phyloP scores from a whole-genome alignment of 2,888 invertebrate species.

The Polymixis flavicincta region DNA sequence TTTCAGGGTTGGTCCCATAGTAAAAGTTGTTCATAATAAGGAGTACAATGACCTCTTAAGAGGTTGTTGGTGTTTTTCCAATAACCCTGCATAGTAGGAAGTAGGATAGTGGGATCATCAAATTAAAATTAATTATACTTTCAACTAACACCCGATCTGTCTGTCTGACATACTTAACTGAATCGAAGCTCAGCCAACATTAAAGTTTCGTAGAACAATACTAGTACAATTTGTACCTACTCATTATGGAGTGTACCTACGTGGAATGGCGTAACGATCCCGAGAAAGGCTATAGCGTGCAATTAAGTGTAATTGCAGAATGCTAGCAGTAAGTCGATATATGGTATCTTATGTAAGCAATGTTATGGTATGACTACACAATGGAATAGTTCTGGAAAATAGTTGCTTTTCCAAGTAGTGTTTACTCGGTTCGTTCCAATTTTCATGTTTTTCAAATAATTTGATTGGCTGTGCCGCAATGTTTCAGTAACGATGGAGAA shows the following conservation, averaged over 20 bases:
- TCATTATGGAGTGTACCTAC: conserved; percentile 33
- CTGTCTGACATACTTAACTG: conserved; percentile 2
- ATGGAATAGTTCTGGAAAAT: conserved; percentile 18
- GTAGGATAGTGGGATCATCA: no score
- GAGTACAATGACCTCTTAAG: no score
- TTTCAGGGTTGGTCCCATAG: no score
- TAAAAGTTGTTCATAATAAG: no score
- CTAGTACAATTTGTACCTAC: conserved; percentile 31
- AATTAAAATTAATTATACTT: conserved; percentile 4
- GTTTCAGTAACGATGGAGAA: neutral
- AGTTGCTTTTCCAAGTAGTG: neutral
- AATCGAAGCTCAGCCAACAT: neutral
- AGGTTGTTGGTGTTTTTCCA: no score
- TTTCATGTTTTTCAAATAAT: neutral
- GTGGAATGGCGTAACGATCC: conserved; percentile 34
- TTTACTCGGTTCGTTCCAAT: neutral
- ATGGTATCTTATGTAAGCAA: conserved; percentile 1
- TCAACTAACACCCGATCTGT: neutral
- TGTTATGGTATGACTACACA: neutral
- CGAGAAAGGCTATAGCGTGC: conserved; percentile 21
- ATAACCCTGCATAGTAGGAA: no score
- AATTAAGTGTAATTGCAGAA: conserved; percentile 47
- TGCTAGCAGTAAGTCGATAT: conserved; percentile 13
- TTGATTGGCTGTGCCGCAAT: neutral
- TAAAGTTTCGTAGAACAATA: conserved; percentile 42